Conservation (phyloP, 2,797 vertebrate species). For the Alosa sapidissima region DNA sequence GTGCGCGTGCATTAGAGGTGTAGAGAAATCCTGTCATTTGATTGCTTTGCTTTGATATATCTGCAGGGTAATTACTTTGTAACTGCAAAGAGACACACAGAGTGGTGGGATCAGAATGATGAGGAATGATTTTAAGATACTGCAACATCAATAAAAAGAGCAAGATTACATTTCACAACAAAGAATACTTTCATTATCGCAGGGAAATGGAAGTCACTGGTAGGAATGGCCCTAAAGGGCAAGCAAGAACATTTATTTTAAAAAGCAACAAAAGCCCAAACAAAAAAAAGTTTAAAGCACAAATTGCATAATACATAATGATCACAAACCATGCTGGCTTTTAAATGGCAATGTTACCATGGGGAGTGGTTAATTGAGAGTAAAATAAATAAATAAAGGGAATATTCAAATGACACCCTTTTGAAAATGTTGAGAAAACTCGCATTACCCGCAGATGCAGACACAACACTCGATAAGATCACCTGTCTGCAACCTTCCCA, state of each 20-base stretch:
- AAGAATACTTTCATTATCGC: neutral
- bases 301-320: neutral
- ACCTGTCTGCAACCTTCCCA: neutral
- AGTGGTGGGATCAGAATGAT: neutral
- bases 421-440: neutral
- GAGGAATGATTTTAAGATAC: neutral
- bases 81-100: neutral
- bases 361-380: neutral
- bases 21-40: neutral
- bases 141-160: neutral
- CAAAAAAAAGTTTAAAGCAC: neutral
- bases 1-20: neutral
- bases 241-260: neutral
- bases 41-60: slow-evolving; percentile 9
- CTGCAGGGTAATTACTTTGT: neutral
- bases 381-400: neutral
- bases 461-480: neutral
- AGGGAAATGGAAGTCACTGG: neutral
- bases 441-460: neutral
- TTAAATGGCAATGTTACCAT: slow-evolving; percentile 11
- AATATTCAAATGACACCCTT: neutral
- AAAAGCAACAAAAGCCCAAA: neutral
- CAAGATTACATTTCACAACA: neutral
- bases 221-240: neutral
- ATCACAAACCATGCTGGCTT: neutral